Conservation (phyloP, 30 jellyfish, hydroid and myxozoan species). For the Nemopilema nomurai region DNA sequence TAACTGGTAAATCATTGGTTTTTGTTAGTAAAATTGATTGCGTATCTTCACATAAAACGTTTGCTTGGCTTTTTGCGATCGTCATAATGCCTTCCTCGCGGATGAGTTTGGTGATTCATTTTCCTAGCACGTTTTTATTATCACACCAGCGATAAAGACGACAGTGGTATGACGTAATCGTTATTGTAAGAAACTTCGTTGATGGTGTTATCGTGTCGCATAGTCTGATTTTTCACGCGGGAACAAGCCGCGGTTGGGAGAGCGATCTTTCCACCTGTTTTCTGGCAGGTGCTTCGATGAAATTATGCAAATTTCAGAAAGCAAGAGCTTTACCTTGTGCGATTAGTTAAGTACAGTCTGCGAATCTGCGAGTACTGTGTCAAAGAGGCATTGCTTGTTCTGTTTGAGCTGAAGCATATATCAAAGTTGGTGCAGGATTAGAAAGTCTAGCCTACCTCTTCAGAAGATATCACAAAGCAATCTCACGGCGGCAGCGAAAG, state of each 20-base stretch:
- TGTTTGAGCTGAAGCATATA: not conserved
- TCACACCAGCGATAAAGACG: not conserved
- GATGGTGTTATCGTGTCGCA: not conserved
- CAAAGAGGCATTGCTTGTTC: not conserved
- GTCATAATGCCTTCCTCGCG: not conserved
- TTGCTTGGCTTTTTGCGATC: not conserved
- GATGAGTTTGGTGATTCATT: not conserved
- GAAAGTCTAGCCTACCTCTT: not conserved
- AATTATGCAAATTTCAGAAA: constrained; percentile 36
- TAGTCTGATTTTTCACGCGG: constrained; percentile 34
- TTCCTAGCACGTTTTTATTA: constrained; percentile 1
- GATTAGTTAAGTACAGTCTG: constrained; percentile 34
- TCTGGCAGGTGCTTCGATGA: constrained; percentile 51
- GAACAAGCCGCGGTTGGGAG: constrained; percentile 34
- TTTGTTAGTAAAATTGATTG: not conserved
- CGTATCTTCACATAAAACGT: not conserved
- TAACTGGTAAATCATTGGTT: not conserved
- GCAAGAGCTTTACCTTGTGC: constrained; percentile 47
- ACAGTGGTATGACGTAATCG: constrained; percentile 3
- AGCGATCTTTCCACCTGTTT: constrained; percentile 56
- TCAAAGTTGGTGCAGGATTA: not conserved
- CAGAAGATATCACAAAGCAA: not conserved
- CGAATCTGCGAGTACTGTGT: constrained; percentile 1
- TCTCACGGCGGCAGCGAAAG: not conserved
- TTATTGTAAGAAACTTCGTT: not conserved